Conservation (phyloP, 2,888 invertebrate species). For the Steinernema hermaphroditum region DNA sequence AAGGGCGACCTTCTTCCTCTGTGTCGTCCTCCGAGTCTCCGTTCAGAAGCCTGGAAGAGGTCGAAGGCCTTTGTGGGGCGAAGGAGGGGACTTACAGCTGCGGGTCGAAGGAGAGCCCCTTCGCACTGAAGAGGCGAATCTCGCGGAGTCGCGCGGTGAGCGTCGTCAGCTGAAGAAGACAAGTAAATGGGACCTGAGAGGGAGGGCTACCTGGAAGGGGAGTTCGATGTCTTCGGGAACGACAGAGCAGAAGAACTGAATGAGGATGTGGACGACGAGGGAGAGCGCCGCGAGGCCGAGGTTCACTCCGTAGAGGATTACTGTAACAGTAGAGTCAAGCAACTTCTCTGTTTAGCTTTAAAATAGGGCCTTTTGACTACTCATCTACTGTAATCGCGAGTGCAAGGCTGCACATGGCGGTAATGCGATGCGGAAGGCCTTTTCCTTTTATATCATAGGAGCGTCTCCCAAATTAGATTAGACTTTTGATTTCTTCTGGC, state of each 20-base stretch:
- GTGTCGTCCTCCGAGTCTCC: background rate
- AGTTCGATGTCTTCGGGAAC: constrained; percentile 45
- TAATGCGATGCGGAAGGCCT: no score
- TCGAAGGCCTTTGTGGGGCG: background rate
- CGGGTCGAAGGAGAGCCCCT: constrained; percentile 61
- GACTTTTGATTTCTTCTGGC: no score
- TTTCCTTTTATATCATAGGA: no score
- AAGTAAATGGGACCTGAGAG: background rate
- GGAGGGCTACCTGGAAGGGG: constrained; percentile 38
- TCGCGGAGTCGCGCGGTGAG: constrained; percentile 33
- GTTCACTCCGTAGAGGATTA: constrained; percentile 42
- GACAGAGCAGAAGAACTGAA: constrained; percentile 33
- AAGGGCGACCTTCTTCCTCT: background rate
- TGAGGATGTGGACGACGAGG: constrained; percentile 40
- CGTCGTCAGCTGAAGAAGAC: constrained; percentile 37
- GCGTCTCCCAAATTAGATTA: no score
- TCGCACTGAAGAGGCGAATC: constrained; percentile 43
- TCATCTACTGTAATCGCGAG: no score
- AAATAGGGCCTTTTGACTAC: no score
- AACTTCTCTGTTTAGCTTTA: constrained; percentile 8
- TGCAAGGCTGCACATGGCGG: no score
- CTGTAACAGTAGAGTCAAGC: background rate
- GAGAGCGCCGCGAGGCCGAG: constrained; percentile 39
- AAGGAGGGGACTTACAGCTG: constrained; percentile 47
- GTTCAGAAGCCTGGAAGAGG: background rate